Percentiles rank a stretch among this genome's conserved stretches.
phyloP scores from a whole-genome alignment of 2,888 invertebrate genomes.

The Notocelia uddmanniana region DNA sequence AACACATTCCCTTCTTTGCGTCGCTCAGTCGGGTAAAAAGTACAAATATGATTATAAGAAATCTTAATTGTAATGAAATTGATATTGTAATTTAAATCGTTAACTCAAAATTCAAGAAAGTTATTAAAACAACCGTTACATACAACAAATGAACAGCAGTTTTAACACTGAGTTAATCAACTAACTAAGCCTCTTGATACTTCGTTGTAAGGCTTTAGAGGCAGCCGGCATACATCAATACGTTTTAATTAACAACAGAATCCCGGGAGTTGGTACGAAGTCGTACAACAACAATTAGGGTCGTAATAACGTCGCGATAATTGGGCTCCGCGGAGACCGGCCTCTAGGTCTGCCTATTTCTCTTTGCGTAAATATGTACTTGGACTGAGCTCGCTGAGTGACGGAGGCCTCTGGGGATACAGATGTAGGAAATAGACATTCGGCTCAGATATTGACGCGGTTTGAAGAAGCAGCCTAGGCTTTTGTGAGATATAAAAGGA shows the following conservation, averaged over 20 bases:
- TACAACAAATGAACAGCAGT: not conserved
- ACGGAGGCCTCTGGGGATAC: not conserved
- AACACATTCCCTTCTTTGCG: too few species aligned
- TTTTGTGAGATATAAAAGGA: too few species aligned
- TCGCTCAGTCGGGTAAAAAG: too few species aligned
- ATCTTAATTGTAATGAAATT: not conserved
- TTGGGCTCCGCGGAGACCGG: constrained; percentile 56
- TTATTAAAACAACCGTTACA: not conserved
- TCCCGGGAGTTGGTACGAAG: constrained; percentile 57
- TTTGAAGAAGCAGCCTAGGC: not conserved
- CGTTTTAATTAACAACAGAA: constrained; percentile 56
- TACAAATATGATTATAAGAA: too few species aligned
- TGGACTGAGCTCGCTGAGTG: not conserved
- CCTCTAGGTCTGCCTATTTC: constrained; percentile 51
- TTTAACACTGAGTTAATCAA: constrained; percentile 27
- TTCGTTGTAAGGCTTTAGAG: constrained; percentile 22
- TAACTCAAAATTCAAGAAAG: too few species aligned
- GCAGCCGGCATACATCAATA: constrained; percentile 38
- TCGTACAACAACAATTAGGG: constrained; percentile 69
- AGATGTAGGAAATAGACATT: not conserved
- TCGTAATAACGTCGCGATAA: constrained; percentile 66
- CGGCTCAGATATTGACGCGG: not conserved
- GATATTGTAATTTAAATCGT: too few species aligned
- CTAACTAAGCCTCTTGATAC: constrained; percentile 22
- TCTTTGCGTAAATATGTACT: constrained; percentile 36